Evolutionary conservation across 2,797 vertebrate species (phyloP), one percentile per base, ranked within the genome.

Genomic region (Crenuchus spilurus): DNA sequence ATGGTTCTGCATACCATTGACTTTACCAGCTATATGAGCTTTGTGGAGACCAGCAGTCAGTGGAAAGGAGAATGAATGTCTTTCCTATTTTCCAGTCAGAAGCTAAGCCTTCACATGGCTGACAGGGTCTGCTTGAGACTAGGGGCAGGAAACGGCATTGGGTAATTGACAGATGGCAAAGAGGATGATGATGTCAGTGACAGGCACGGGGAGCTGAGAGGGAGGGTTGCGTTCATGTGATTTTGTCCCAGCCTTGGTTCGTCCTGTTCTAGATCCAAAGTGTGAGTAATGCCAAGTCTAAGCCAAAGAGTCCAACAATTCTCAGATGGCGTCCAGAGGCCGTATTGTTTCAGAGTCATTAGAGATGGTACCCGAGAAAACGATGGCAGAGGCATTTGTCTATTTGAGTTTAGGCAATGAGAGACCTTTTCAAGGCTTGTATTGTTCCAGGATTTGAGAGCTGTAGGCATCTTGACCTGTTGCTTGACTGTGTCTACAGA

Each of bases 141-240:
- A 73, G 80, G 46, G 68, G 37, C 7, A 77, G 75, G 68, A 77
- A 84, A 81, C 81, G 82, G 84, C 31, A 73, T 77, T 57, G 60
- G 54, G 60, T 75, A 76, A 86, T 44, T 81, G 77, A 72, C 79
- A 82, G 76, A 79, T 82, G 79, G 72, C 76, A 66, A 82, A 76
- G 77, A 83, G 52, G 83, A 85, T 58, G 87, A 90, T 77, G 88
- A 90, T 86, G 88, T 87, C 84, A 82, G 86, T 83, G 90, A 89
- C 85, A 70, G 89, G 83, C 83, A 72, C 80, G 0, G 65, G 82
- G 55, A 77, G 73, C 37, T 8, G 54, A 61, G 48, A 28, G 61
- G 52, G 48, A 44, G 49, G 28, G 66, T 24, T 31, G 49, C 55
- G 63, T 49, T 70, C 75, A 71, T 67, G 77, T 82, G 76, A 74